A percentile compares a stretch with the other conserved stretches of the same genome.
These are phyloP conservation scores for Yponomeuta plumbellus DNA, from an alignment of 2,888 invertebrate species.

Conservation along the genomic window DNA sequence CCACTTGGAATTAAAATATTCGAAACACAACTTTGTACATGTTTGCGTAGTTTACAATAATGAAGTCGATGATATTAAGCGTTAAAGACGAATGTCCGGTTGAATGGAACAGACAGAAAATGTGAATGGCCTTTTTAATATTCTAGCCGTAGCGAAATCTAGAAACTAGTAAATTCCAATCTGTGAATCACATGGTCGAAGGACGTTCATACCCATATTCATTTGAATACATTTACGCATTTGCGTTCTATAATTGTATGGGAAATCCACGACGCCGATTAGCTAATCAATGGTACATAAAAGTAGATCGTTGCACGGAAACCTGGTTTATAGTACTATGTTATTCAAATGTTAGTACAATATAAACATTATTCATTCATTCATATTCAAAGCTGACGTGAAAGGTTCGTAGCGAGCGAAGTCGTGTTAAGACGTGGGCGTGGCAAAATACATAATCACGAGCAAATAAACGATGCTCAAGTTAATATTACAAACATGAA, in stretches of 20 bases:
- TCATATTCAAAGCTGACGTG: too few relatives aligned
- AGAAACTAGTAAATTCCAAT: neutral
- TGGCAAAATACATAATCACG: too few relatives aligned
- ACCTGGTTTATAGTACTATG: neutral
- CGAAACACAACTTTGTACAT: neutral
- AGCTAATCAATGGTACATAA: neutral
- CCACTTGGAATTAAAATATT: neutral
- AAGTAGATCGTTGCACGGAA: neutral
- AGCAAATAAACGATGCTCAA: too few relatives aligned
- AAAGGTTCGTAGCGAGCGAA: too few relatives aligned
- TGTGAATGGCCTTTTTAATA: conserved; percentile 3
- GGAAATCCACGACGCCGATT: neutral
- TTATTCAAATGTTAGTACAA: neutral
- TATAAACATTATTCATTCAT: neutral
- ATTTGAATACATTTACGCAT: too few relatives aligned
- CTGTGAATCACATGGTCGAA: neutral
- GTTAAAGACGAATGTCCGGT: neutral
- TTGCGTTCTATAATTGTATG: neutral
- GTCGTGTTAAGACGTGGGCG: too few relatives aligned
- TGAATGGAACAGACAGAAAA: neutral
- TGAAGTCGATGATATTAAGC: conserved; percentile 2
- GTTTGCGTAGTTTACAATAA: neutral
- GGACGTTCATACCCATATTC: neutral
- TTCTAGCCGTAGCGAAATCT: neutral
- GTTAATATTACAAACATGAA: too few relatives aligned